Conservation (phyloP, 2,797 vertebrate species). For the Enteromius unitaeniatus region DNA sequence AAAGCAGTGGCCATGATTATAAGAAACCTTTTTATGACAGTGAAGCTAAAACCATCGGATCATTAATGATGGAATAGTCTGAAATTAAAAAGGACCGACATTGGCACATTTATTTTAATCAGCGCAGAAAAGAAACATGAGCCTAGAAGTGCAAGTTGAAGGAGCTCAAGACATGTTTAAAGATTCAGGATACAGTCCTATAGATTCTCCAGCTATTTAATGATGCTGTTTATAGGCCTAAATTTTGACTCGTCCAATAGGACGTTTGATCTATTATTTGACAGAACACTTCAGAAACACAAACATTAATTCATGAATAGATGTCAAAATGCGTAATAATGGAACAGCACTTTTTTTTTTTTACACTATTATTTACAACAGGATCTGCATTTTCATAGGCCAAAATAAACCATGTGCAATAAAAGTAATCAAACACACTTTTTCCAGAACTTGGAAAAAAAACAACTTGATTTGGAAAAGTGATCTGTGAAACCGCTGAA, state of each 20-base stretch:
- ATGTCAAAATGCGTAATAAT: background rate
- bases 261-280: conserved; percentile 6
- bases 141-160: conserved; percentile 59
- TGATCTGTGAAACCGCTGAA: too few relatives aligned
- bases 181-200: background rate
- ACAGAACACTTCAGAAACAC: background rate
- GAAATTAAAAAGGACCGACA: conserved; percentile 71
- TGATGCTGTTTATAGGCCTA: conserved; percentile 59
- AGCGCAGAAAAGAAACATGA: conserved; percentile 70
- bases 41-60: conserved; percentile 73
- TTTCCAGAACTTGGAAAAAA: too few relatives aligned
- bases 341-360: too few relatives aligned
- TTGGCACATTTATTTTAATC: conserved; percentile 80
- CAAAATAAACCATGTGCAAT: too few relatives aligned
- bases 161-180: conserved; percentile 72
- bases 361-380: background rate
- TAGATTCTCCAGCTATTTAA: conserved; percentile 52
- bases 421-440: too few relatives aligned
- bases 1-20: conserved; percentile 82
- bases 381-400: background rate
- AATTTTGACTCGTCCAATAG: conserved; percentile 53
- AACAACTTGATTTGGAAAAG: too few relatives aligned
- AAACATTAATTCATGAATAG: background rate
- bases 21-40: conserved; percentile 79
- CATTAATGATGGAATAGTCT: conserved; percentile 76